Evolutionary conservation across 2,797 vertebrate species (phyloP).

Genomic region (Crossoptilon crossoptilon): DNA sequence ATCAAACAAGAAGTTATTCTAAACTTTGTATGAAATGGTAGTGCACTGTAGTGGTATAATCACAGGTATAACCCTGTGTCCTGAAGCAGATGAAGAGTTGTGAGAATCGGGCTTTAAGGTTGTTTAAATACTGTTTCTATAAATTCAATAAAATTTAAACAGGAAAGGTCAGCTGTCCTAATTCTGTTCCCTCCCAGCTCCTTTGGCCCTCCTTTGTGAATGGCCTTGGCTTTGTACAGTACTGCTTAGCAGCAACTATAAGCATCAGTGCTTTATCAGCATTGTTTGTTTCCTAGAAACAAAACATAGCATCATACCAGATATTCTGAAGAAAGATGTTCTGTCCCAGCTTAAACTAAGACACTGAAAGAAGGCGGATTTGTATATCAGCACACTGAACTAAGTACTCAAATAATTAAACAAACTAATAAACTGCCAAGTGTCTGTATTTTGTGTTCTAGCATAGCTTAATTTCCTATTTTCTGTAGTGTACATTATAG

Average conservation of each 20-base stretch:
- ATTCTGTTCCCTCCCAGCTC: too few relatives aligned
- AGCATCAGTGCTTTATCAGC: too few relatives aligned
- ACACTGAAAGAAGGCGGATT: neutral
- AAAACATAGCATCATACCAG: too few relatives aligned
- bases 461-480: neutral
- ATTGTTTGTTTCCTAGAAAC: too few relatives aligned
- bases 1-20: neutral
- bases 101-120: neutral
- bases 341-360: too few relatives aligned
- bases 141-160: neutral
- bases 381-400: rapidly evolving
- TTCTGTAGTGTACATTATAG: neutral
- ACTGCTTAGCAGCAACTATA: too few relatives aligned
- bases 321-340: too few relatives aligned
- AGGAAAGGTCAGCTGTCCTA: neutral
- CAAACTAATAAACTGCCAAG: neutral
- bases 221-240: too few relatives aligned
- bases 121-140: neutral
- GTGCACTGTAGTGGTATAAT: neutral
- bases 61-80: too few relatives aligned
- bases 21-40: neutral
- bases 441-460: neutral
- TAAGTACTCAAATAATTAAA: neutral
- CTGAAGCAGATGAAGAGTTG: neutral
- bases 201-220: too few relatives aligned